A percentile compares a stretch with the other conserved stretches of the same genome.
Evolutionary conservation across 2,113 vertebrate species (phyloP).

Genomic region (Varanus komodoensis): DNA sequence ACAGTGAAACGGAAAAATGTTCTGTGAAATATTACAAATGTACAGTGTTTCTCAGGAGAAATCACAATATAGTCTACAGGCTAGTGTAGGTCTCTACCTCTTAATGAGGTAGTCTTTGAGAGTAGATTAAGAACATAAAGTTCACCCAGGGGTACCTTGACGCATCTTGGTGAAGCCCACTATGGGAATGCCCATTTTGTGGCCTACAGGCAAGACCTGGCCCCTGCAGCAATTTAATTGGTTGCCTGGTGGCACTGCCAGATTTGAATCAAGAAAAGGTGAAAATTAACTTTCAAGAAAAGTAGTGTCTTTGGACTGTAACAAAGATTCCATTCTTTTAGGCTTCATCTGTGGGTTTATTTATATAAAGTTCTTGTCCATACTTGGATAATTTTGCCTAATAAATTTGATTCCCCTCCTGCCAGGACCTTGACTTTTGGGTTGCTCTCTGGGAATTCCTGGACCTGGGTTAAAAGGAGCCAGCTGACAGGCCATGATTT

Average conservation of each 20-base stretch:
- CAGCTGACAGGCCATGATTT: background rate
- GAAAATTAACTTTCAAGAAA: no score
- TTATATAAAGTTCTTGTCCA: background rate
- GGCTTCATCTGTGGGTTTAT: background rate
- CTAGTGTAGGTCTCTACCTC: background rate
- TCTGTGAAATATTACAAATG: background rate
- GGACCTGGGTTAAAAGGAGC: background rate
- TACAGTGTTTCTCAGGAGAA: background rate
- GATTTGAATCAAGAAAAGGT: no score
- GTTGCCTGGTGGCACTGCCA: no score
- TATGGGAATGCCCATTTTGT: no score
- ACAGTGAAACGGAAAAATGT: background rate
- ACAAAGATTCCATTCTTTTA: background rate
- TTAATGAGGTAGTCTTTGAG: no score
- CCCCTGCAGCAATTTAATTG: background rate
- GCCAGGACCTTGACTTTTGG: background rate
- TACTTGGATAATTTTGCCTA: background rate
- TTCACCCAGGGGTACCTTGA: no score
- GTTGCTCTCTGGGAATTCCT: background rate
- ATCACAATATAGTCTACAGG: background rate
- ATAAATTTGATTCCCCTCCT: background rate
- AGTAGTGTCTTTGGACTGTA: no score
- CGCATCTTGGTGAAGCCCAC: no score
- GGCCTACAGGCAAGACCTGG: background rate
- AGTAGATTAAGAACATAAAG: no score